Evolutionary conservation across 1,140 invertebrate genomes (phyloP).

Genomic region (Trypoxylus dichotomus): DNA sequence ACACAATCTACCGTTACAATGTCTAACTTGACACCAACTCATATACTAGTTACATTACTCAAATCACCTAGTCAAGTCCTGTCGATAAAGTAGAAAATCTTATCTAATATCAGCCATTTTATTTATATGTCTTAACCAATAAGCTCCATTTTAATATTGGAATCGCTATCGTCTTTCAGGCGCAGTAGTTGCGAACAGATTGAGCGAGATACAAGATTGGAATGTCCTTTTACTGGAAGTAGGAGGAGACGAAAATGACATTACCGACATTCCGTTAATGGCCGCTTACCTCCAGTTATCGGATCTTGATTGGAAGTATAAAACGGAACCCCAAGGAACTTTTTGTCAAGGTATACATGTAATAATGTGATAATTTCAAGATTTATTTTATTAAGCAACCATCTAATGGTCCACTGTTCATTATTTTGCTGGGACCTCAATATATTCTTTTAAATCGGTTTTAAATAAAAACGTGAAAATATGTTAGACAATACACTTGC

Average conservation of each 20-base stretch:
- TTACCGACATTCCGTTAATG: constrained; percentile 84
- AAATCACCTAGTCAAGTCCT: too few relatives aligned
- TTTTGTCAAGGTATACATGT: constrained; percentile 71
- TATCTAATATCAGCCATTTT: too few relatives aligned
- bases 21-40: too few relatives aligned
- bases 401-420: neutral
- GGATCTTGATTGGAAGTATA: constrained; percentile 90
- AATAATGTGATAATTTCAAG: neutral
- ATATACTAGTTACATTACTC: too few relatives aligned
- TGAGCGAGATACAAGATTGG: constrained; percentile 79
- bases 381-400: neutral
- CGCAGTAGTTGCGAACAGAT: constrained; percentile 85
- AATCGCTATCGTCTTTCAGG: constrained; percentile 53
- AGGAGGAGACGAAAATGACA: constrained; percentile 87
- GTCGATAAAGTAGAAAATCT: too few relatives aligned
- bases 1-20: too few relatives aligned
- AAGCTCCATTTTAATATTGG: too few relatives aligned
- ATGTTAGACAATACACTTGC: too few relatives aligned
- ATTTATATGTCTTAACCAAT: too few relatives aligned
- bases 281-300: constrained; percentile 86
- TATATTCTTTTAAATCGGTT: too few relatives aligned
- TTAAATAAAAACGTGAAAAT: too few relatives aligned
- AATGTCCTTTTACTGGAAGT: constrained; percentile 86
- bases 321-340: constrained; percentile 83
- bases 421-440: too few relatives aligned